Base-by-base conservation (phyloP, 2,797 vertebrate genomes). In the Caiman crocodilus region DNA sequence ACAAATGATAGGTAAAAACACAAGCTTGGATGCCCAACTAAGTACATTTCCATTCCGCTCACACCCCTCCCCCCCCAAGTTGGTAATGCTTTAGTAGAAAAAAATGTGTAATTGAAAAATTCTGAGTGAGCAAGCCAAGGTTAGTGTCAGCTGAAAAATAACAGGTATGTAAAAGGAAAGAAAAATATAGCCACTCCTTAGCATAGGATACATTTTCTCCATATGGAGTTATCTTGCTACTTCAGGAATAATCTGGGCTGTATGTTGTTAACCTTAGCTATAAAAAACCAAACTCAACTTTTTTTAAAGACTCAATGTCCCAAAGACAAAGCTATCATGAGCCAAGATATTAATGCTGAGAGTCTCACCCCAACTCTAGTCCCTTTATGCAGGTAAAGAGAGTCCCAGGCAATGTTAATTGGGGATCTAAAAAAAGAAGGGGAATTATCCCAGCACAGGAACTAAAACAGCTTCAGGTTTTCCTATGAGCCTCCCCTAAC, bases 71-170 rank as follows among this genome's bases (percentile, higher is more conserved):
- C 42, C 42, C 42, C 10, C 10, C 42, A 91, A 83, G 82, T 15
- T 56, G 74, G 88, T 92, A 82, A 93, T 81, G 74, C 26, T 94
- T 28, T 77, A 88, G 69, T 69, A n/a, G 94, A 89, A 94, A 89
- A 8, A 3, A 64, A 18, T 28, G 57, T 82, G 89, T 81, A 58
- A 69, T 71, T 7, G 63, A 79, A 69, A 76, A 89, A 69, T 82
- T 30, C 73, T 21, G 23, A 1, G 25, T 84, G 77, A 32, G 75
- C 64, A 14, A 75, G 83, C 76, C 30, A 80, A 5, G 7, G 1
- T 55, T 73, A 79, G 4, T 79, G 17, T 28, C 79, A 35, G 12
- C 2, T 32, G 26, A 30, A 2, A 67, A 56, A 7, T 21, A 82
- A 58, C 69, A 30, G 4, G 25, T 0, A 0, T 14, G 13, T 80